Conservation (phyloP, 1,140 invertebrate species). For the Cyclina sinensis region DNA sequence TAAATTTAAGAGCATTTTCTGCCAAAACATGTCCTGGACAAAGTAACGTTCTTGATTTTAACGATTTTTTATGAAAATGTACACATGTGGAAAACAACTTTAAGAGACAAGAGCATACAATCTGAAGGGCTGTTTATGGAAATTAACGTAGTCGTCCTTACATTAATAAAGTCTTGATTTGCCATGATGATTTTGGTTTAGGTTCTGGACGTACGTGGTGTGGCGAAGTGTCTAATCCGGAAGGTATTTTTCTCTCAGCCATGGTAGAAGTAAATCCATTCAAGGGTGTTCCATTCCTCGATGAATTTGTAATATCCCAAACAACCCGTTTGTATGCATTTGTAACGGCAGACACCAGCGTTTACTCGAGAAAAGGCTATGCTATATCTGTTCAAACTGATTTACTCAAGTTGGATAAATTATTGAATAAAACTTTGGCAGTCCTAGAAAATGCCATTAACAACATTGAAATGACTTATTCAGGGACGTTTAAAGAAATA, state of each 20-base stretch:
- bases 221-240: conserved; percentile 40
- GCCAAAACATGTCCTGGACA: no score
- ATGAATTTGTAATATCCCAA: background rate
- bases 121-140: background rate
- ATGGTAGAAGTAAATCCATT: conserved; percentile 31
- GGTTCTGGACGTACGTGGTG: conserved; percentile 26
- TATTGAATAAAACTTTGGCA: background rate
- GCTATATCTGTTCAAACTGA: background rate
- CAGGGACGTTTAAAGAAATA: background rate
- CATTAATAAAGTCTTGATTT: background rate
- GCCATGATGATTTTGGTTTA: background rate
- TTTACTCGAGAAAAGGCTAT: background rate
- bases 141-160: background rate
- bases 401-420: background rate
- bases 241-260: conserved; percentile 39
- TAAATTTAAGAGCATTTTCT: no score
- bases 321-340: background rate
- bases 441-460: background rate
- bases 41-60: background rate
- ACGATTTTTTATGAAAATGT: background rate
- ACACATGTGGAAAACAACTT: background rate
- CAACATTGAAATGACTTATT: background rate
- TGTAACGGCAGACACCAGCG: background rate
- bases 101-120: no score
- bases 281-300: conserved; percentile 27